Conservation (phyloP, 2,888 invertebrate genomes). For the Nomada goodeniana region DNA sequence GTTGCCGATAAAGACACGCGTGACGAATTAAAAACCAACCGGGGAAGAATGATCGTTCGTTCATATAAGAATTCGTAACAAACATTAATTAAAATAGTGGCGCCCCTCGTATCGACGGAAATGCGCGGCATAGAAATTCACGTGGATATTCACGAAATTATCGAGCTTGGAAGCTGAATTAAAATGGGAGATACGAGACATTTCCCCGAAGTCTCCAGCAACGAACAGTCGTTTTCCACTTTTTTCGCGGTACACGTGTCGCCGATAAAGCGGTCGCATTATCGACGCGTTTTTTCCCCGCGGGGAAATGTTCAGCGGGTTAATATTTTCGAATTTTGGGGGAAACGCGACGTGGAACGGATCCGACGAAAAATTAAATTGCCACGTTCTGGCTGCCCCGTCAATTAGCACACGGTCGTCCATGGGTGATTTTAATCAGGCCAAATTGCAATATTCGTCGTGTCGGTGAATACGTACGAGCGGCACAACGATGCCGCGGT, state of each 20-base stretch:
- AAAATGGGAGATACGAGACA: neutral
- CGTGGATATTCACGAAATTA: neutral
- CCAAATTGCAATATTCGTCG: constrained; percentile 56
- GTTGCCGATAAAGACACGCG: too few relatives aligned
- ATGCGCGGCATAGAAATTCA: neutral
- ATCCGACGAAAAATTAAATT: constrained; percentile 54
- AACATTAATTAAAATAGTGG: neutral
- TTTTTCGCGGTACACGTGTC: constrained; percentile 1
- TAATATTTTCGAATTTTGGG: constrained; percentile 30
- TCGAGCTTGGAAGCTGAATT: neutral
- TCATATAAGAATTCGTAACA: too few relatives aligned
- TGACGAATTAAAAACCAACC: too few relatives aligned
- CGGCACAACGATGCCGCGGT: constrained; percentile 13
- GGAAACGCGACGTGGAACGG: neutral
- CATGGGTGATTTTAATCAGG: constrained; percentile 54
- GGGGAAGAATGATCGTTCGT: too few relatives aligned
- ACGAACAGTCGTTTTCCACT: constrained; percentile 12
- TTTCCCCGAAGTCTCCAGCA: neutral
- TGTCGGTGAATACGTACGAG: constrained; percentile 16
- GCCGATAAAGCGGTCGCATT: constrained; percentile 9
- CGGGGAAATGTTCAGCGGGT: neutral
- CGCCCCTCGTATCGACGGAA: neutral
- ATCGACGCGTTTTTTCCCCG: constrained; percentile 11
- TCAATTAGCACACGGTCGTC: constrained; percentile 55
- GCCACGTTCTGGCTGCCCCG: constrained; percentile 16